Conservation (phyloP, 2,797 vertebrate species). For the Kryptopterus vitreolus region DNA sequence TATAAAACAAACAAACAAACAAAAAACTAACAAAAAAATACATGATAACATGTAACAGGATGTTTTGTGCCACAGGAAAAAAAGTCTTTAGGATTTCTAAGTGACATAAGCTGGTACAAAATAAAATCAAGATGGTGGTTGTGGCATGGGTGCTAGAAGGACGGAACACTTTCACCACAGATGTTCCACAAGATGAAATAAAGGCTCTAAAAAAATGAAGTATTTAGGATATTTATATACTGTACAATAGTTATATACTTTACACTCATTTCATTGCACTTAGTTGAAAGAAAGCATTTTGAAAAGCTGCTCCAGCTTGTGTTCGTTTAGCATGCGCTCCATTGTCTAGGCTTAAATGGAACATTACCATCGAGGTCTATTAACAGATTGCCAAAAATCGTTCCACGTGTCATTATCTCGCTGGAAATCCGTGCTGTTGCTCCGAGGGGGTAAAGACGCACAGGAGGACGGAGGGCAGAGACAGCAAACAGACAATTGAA, state of each 20-base stretch:
- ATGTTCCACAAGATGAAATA: not conserved
- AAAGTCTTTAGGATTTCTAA: too few relatives aligned
- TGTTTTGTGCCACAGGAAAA: not conserved
- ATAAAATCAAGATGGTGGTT: not conserved
- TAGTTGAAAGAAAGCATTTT: conserved; percentile 61
- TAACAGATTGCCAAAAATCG: conserved; percentile 39
- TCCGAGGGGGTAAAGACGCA: not conserved
- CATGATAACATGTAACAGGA: not conserved
- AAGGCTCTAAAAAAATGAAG: not conserved
- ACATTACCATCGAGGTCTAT: conserved; percentile 39
- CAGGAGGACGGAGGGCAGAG: conserved; percentile 11
- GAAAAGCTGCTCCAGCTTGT: conserved; percentile 58
- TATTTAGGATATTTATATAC: not conserved
- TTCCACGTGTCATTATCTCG: conserved; percentile 41
- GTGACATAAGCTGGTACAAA: not conserved
- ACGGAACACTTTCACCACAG: not conserved
- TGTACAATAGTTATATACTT: not conserved
- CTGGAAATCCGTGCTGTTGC: conserved; percentile 16
- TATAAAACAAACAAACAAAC: too few relatives aligned
- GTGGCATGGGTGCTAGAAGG: too few relatives aligned
- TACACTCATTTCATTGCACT: conserved; percentile 32
- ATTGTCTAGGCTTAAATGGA: conserved; percentile 25
- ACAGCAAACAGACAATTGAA: conserved; percentile 43
- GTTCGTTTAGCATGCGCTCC: not conserved
- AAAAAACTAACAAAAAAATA: too few relatives aligned